Conservation (phyloP, 2,888 invertebrate species). For the Mantis religiosa region DNA sequence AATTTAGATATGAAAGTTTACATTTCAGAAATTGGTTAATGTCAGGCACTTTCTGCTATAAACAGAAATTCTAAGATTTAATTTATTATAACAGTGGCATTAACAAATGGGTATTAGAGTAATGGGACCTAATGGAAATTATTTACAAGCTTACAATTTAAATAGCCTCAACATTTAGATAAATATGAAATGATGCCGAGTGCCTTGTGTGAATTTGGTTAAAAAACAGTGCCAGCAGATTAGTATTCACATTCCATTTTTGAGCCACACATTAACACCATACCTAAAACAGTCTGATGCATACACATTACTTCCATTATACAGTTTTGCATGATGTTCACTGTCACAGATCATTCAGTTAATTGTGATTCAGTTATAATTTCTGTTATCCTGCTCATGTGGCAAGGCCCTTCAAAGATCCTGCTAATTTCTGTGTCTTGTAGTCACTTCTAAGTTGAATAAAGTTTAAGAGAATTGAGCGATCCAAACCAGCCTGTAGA, state of each 20-base stretch:
- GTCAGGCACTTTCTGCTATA: not conserved
- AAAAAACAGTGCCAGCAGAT: not conserved
- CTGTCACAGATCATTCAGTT: not conserved
- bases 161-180: not conserved
- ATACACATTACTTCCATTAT: not conserved
- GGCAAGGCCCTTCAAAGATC: constrained; percentile 46
- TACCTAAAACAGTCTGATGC: not conserved
- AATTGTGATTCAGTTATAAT: not conserved
- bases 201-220: not conserved
- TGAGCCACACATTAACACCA: not conserved
- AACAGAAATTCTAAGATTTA: not conserved
- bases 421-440: constrained; percentile 78
- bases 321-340: not conserved
- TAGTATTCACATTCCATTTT: not conserved
- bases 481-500: constrained; percentile 83
- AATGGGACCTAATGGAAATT: not conserved
- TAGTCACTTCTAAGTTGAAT: constrained; percentile 92
- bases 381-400: constrained; percentile 34
- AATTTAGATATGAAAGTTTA: not conserved
- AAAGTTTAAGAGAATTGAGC: constrained; percentile 84
- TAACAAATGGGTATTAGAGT: not conserved
- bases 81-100: not conserved
- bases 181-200: not conserved
- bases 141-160: not conserved
- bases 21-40: not conserved